Base-by-base conservation (phyloP, 2,797 vertebrate species). In the Melanotaenia boesemani region DNA sequence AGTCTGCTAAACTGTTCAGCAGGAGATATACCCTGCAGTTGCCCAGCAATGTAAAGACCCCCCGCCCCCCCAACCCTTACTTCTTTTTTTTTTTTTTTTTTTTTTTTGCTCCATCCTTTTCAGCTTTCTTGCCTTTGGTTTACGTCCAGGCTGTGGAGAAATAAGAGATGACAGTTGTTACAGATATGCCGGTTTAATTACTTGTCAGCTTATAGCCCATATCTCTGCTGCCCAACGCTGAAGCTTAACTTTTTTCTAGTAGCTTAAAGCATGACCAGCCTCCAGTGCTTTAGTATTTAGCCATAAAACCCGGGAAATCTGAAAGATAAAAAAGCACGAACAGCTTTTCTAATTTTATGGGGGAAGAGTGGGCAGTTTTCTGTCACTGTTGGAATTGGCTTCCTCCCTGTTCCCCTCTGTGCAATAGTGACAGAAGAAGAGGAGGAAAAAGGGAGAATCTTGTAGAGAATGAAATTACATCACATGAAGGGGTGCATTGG, bases 121-220 rank as follows among this genome's bases (percentile, higher is more conserved):
- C 76, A 77, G 83, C 85, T 93, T 91, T 88, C 93, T 94, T 90
- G 92, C 93, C 93, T 96, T 97, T 97, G 96, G 95, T 98, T 96
- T 95, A 94, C 92, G 94, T 97, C 96, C 97, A 96, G 95, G 95
- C 95, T 91, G 94, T 95, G 95, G 94, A 96, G 97, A 96, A 97
- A 96, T 97, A 96, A 97, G 96, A 98, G 97, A 96, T 97, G 97
- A 96, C 97, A 96, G 97, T 98, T 97, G 97, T 96, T 97, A 96
- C 91, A 97, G 97, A 98, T 96, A 97, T 94, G 95, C 96, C 86
- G 93, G 95, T 97, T 98, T 98, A 98, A 98, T 98, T 97, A 97
- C 98, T 97, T 98, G 97, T 98, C 97, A 97, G 96, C 97, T 98
- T 97, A 98, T 88, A 95, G 96, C 92, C 93, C 95, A 95, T 97